Evolutionary conservation across 2,113 vertebrate species (phyloP).

Genomic region (Percopsis transmontana): DNA sequence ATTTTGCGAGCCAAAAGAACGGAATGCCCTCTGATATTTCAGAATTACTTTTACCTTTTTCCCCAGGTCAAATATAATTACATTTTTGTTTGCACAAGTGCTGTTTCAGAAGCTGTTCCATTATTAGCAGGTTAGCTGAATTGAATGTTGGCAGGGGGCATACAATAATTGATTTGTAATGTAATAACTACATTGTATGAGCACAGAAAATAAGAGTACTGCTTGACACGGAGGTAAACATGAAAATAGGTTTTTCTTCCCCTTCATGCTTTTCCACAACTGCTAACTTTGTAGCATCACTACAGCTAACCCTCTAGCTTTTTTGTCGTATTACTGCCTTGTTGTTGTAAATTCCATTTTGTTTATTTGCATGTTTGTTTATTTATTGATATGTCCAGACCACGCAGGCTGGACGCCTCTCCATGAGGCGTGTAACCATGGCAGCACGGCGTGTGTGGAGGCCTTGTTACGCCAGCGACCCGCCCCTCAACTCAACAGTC

Average conservation of each 20-base stretch:
- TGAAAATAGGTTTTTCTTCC: not conserved
- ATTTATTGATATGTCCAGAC: slow-evolving; percentile 74
- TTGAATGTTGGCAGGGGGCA: slow-evolving; percentile 10
- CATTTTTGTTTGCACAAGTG: not conserved
- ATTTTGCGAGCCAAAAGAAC: slow-evolving; percentile 46
- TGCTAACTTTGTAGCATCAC: not conserved
- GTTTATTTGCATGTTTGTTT: slow-evolving; percentile 20
- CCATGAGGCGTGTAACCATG: slow-evolving; percentile 97
- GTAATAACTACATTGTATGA: too few species aligned
- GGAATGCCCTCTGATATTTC: slow-evolving; percentile 55
- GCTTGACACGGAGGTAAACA: not conserved
- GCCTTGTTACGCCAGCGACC: slow-evolving; percentile 89
- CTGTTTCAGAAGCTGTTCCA: slow-evolving; percentile 41
- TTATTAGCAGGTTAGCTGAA: slow-evolving; percentile 40
- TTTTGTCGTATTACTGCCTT: not conserved
- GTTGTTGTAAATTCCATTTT: not conserved
- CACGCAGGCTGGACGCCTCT: slow-evolving; percentile 95
- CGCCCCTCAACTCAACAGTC: slow-evolving; percentile 84
- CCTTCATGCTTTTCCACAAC: not conserved
- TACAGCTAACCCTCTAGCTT: too few species aligned
- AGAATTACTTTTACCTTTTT: slow-evolving; percentile 35
- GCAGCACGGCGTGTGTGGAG: slow-evolving; percentile 88
- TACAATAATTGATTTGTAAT: slow-evolving; percentile 17
- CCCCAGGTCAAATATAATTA: not conserved
- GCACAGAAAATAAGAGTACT: not conserved